These are phyloP conservation scores for Forbesichthys agassizii DNA, from an alignment of 2,113 vertebrate genomes.

Conservation along the genomic window DNA sequence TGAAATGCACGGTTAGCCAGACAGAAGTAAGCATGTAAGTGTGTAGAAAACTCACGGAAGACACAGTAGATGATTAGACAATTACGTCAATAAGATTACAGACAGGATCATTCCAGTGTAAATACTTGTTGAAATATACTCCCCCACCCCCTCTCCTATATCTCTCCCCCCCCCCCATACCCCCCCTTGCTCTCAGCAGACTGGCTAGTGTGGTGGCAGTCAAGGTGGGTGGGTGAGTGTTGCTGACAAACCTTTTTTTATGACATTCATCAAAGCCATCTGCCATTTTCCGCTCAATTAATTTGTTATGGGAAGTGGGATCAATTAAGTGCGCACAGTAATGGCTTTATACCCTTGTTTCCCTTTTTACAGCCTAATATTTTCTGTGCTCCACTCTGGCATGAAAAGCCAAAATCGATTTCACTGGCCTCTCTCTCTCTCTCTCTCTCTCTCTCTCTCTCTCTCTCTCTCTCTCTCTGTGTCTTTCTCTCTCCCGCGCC, in stretches of 20 bases:
- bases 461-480: neutral
- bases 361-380: slow-evolving; percentile 80
- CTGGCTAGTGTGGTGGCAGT: no score
- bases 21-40: slow-evolving; percentile 31
- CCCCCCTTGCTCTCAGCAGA: slow-evolving; percentile 27
- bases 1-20: slow-evolving; percentile 2
- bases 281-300: slow-evolving; percentile 84
- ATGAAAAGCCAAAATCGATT: slow-evolving; percentile 76
- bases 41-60: slow-evolving; percentile 12
- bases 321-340: slow-evolving; percentile 80
- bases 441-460: slow-evolving; percentile 27
- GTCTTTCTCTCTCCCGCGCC: neutral
- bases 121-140: slow-evolving; percentile 45
- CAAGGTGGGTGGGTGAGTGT: slow-evolving; percentile 32
- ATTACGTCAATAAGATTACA: slow-evolving; percentile 67
- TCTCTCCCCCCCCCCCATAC: neutral
- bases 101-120: slow-evolving; percentile 57
- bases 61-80: slow-evolving; percentile 55
- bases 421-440: slow-evolving; percentile 61
- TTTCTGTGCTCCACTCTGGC: slow-evolving; percentile 76
- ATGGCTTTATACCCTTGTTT: slow-evolving; percentile 83
- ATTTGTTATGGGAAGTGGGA: slow-evolving; percentile 80
- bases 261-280: slow-evolving; percentile 80
- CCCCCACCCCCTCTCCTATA: slow-evolving; percentile 14
- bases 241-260: slow-evolving; percentile 80